phyloP scores from a whole-genome alignment of 2,888 invertebrate species.

The Rhopalosiphum nymphaeae region DNA sequence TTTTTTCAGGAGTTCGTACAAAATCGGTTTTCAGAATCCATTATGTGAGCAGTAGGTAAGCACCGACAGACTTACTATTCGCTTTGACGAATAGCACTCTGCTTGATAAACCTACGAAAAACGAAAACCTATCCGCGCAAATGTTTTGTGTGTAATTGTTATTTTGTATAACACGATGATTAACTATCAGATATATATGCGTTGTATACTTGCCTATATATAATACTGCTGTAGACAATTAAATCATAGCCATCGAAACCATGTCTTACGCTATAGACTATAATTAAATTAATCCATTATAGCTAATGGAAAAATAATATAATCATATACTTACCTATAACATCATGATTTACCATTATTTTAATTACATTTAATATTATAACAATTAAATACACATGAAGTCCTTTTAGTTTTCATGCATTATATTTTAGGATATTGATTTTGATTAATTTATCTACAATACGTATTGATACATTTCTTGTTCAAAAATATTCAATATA shows the following conservation, averaged over 20 bases:
- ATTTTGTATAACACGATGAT: background rate
- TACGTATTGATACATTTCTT: background rate
- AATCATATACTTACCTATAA: background rate
- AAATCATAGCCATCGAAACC: background rate
- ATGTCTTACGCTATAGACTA: background rate
- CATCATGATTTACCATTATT: background rate
- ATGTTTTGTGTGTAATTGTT: background rate
- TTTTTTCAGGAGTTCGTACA: background rate
- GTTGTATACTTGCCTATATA: background rate
- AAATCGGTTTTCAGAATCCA: background rate
- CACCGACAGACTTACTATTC: background rate
- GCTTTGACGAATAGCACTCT: background rate
- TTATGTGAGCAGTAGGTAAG: background rate
- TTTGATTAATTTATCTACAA: background rate
- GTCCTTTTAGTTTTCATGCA: background rate
- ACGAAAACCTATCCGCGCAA: background rate
- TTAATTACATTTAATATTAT: background rate
- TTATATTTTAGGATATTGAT: background rate
- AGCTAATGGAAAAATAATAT: background rate
- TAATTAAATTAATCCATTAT: background rate
- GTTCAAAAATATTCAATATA: background rate
- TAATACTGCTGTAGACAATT: background rate
- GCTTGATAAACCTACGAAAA: background rate
- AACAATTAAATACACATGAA: background rate
- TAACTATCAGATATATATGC: background rate